phyloP scores from a whole-genome alignment of 1,140 invertebrate species.

The Anastrepha ludens region DNA sequence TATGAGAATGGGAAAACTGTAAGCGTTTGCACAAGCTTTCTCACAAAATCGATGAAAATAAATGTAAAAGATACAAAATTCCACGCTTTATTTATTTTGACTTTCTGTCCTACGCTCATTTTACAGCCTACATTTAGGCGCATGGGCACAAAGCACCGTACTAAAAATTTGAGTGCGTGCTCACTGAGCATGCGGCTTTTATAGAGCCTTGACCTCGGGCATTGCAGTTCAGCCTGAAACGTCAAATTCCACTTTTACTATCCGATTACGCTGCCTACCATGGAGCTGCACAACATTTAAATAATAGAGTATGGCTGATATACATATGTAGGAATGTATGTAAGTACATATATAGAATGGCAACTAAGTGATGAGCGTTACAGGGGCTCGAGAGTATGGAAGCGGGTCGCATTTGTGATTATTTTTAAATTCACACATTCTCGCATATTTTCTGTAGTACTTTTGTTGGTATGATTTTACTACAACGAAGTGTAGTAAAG shows the following conservation, averaged over 20 bases:
- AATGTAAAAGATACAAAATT: background rate
- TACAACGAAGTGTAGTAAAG: background rate
- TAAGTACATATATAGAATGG: constrained; percentile 1
- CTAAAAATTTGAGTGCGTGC: constrained; percentile 12
- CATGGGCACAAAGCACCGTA: background rate
- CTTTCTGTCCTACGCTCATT: background rate
- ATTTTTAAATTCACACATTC: background rate
- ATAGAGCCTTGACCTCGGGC: constrained; percentile 72
- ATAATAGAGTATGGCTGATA: background rate
- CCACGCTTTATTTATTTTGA: background rate
- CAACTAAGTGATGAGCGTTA: background rate
- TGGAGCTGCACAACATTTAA: constrained; percentile 15
- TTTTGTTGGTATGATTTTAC: background rate
- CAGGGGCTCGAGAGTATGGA: background rate
- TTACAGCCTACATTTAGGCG: constrained; percentile 48
- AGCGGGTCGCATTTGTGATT: background rate
- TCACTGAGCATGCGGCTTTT: constrained; percentile 71
- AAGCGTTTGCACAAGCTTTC: background rate
- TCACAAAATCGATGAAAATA: background rate
- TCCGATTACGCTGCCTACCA: background rate
- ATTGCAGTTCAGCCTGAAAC: constrained; percentile 38
- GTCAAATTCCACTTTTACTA: background rate
- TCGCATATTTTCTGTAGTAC: background rate
- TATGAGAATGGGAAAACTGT: background rate
- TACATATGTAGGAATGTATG: background rate